Base-by-base conservation (phyloP, 2,888 invertebrate genomes). In the Trissoscelio sp. region DNA sequence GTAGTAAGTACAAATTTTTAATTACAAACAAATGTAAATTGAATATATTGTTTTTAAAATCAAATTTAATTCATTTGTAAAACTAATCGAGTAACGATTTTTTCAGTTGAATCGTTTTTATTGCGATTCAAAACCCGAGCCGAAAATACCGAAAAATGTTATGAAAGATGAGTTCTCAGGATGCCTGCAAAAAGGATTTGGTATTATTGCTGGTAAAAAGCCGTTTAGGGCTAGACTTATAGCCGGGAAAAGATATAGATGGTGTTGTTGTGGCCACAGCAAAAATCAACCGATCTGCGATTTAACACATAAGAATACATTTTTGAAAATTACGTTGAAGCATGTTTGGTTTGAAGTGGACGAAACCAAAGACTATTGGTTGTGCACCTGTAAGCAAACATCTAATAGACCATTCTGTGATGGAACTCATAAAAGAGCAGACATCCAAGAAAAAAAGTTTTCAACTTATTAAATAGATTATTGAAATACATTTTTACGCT, bases 381-480 rank as follows among this genome's bases (percentile, higher is more conserved):
- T 99, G n/a, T 99, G 99, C 91, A 97, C 97, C 90, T 99, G 99
- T 90, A 99, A 99, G 92, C 98, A 98, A 89, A 98, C 98, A 0
- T 94, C 94, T 57, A 96, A 97, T 85, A 93, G 97, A 83, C 99
- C 99, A 0, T 99, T 98, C 91, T 99, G 99, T 92, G 99, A 99
- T 92, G 99, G 99, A 7, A 95, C 97, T 7, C 99, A 99, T 91
- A 96, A 96, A 89, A 92, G 93, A 64, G 39, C 58, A 7, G 83
- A 83, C 28, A 82, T 83, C 48, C 82, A 82, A 42, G 83, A 79
- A 20, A 72, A 28, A 22, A 72, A 24, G 9, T 2, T 53, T 11
- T 18, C 31, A 55, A 34, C n/a, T 24, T 24, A 4, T 24, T 3
- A 24, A 24, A 24, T n/a, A n/a, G n/a, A n/a, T n/a, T n/a, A 44